phyloP scores from a whole-genome alignment of 1,140 invertebrate species.

The Trachymyrmex septentrionalis region DNA sequence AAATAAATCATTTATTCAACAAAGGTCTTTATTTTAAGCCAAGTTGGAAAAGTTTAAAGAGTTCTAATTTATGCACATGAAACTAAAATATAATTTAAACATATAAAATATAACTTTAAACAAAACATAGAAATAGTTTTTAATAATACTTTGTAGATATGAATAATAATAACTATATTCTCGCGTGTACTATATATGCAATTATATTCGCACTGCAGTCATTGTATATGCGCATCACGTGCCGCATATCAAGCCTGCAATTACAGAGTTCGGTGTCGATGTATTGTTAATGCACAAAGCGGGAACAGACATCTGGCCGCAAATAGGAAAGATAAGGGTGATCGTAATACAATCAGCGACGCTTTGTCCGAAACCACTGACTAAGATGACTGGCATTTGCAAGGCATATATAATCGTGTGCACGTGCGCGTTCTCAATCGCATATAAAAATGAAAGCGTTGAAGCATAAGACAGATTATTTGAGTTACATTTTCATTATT shows the following conservation, averaged over 20 bases:
- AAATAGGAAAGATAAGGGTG: conserved; percentile 79
- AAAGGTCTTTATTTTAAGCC: background rate
- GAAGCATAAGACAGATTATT: conserved; percentile 72
- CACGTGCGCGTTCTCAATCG: conserved; percentile 64
- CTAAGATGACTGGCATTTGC: conserved; percentile 74
- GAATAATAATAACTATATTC: background rate
- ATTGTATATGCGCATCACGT: conserved; percentile 72
- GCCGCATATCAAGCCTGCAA: conserved; percentile 67
- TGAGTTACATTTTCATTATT: conserved; percentile 46
- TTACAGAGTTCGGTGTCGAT: conserved; percentile 62
- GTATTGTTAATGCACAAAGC: conserved; percentile 70
- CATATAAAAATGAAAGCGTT: conserved; percentile 66
- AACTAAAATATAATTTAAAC: background rate
- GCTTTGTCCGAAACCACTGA: conserved; percentile 74
- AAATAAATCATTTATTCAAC: background rate
- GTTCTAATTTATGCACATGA: background rate
- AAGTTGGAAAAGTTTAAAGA: conserved; percentile 11
- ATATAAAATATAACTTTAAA: background rate
- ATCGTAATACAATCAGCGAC: conserved; percentile 72
- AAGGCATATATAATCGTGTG: conserved; percentile 64
- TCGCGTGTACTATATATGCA: background rate
- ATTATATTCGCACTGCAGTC: conserved; percentile 71
- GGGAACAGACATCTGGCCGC: conserved; percentile 79
- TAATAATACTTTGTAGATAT: background rate
- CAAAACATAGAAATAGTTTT: background rate